Base-by-base conservation (phyloP, 2,797 vertebrate genomes). In the Pseudopleuronectes americanus region DNA sequence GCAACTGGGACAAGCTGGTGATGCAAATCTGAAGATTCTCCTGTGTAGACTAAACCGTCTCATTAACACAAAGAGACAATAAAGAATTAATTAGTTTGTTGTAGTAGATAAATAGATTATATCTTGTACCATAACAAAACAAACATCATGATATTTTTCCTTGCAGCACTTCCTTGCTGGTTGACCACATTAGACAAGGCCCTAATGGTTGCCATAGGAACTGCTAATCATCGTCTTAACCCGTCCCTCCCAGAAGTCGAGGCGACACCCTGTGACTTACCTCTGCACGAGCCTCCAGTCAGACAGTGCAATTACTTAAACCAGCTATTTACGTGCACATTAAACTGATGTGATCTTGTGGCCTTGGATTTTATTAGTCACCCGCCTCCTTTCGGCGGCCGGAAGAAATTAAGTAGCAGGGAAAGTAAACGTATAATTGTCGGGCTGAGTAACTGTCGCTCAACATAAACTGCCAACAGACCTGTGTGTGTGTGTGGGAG, bases 171-270 rank as follows among this genome's bases (percentile, higher is more conserved):
- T 6, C 4, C 43, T 45, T 64, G 8, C 23, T 21, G 3, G 52
- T 17, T 26, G 10, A 58, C 17, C 10, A 12, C 17, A 24, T 17
- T 43, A 16, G 6, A 63, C 43, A 79, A 71, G 58, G 61, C 43
- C 62, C 31, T 47, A 65, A 45, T 43, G 58, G 91, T 91, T 90
- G 74, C 89, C 84, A 85, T 90, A 82, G 90, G 65, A 92, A 93
- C 91, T 67, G 71, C 23, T 84, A 36, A 77, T 84, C 61, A 43
- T 58, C 19, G 14, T 61, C 38, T 58, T 61, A 53, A 68, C 63
- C 67, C 71, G 64, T 58, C 22, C 55, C 45, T 70, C 63, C 70
- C 10, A 62, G 28, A 77, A 86, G 45, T 75, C 81, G 57, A 87
- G 62, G 71, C 49, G 60, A 45, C 62, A 54, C 36, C 21, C 23